Base-by-base conservation (phyloP, 1,140 invertebrate species). In the Melanaphis sacchari region DNA sequence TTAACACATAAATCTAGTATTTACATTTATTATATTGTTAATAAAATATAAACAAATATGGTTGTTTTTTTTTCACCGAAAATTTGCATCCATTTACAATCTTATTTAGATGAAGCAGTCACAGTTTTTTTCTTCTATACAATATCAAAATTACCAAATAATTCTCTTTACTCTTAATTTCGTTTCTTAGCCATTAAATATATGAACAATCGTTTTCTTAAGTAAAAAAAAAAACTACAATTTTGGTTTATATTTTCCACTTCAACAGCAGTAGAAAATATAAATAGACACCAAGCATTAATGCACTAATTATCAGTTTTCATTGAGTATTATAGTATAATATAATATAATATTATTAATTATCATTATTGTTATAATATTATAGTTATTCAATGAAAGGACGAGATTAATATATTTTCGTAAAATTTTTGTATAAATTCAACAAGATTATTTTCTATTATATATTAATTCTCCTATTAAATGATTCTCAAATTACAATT, bases 1-100 rank as follows among this genome's bases (percentile, higher is more conserved):
- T 93, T 54, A 93, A 93, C 91, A 93, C 81, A 52, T 93, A 93
- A 85, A 84, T 26, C 81, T 93, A 93, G 49, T 93, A 93, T 93
- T 31, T 93, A 93, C 91, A 93, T 18, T 90, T 59, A 90, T 90
- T 90, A 90, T 40, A 90, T 90, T 49, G 52, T 59, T 66, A 66
- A 59, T 66, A 90, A 41, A 90, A 90, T 90, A 66, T 66, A 90
- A 90, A 66, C 89, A 66, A 66, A 90, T 52, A 66, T 31, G 26
- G 89, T 90, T 24, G 38, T 40, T 66, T 90, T 41, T 49, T 90
- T 41, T 31, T n/a, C 46, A 88, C 4, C 36, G 6, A 49, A 52
- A 49, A 90, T 40, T 31, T 7, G 24, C 4, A 24, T 90, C 36
- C 87, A 89, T 89, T 52, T 89, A 89, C 87, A 89, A 26, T 38